Conservation (phyloP, 2,113 vertebrate species). For the Pteronura brasiliensis region DNA sequence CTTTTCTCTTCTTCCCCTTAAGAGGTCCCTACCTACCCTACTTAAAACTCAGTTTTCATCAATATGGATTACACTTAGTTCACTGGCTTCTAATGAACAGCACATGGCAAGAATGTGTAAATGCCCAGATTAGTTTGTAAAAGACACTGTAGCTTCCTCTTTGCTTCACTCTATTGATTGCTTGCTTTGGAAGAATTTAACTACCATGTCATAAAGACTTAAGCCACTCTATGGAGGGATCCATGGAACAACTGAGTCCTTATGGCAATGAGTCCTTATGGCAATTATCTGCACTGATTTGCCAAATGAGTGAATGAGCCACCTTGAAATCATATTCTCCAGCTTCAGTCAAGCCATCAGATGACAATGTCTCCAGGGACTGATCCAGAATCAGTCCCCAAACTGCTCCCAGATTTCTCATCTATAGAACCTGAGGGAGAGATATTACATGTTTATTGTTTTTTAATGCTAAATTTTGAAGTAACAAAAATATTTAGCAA, state of each 20-base stretch:
- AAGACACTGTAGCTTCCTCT: background rate
- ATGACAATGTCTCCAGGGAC: background rate
- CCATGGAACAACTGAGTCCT: background rate
- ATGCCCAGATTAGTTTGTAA: background rate
- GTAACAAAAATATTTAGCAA: background rate
- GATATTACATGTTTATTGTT: background rate
- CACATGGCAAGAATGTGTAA: background rate
- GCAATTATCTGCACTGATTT: background rate
- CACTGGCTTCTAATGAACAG: background rate
- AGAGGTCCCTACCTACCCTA: background rate
- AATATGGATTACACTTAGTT: background rate
- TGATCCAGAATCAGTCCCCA: background rate
- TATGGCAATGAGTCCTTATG: accelerated
- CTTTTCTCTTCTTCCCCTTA: background rate
- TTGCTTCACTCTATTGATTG: background rate
- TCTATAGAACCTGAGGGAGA: background rate
- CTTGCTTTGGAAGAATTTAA: background rate
- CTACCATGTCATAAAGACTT: background rate
- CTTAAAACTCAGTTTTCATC: background rate
- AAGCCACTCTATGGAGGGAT: background rate
- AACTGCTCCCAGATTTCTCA: background rate
- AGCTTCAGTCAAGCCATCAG: background rate
- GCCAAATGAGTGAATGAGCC: background rate
- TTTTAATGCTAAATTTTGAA: background rate
- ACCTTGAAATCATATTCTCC: background rate